These are phyloP conservation scores for Eleginops maclovinus DNA, from an alignment of 2,113 vertebrate genomes.

Conservation along the genomic window DNA sequence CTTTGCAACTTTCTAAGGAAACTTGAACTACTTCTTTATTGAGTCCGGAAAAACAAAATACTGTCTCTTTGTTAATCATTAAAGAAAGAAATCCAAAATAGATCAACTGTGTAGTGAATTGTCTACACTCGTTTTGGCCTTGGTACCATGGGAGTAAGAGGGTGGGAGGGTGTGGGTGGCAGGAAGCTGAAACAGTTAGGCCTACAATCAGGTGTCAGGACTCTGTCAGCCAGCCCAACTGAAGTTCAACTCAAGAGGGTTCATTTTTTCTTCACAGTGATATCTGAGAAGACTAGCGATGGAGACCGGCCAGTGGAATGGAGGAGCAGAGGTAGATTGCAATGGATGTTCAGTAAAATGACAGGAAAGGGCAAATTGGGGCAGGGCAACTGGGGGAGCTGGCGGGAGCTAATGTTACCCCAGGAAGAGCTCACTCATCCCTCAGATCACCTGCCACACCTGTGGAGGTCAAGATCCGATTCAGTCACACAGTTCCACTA, in stretches of 20 bases:
- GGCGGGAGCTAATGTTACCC: constrained; percentile 55
- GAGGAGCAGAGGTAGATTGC: constrained; percentile 63
- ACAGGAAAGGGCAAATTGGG: constrained; percentile 67
- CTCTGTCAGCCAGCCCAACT: constrained; percentile 65
- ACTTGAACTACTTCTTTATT: constrained; percentile 21
- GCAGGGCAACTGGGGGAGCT: constrained; percentile 31
- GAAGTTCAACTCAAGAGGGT: constrained; percentile 57
- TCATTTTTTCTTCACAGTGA: constrained; percentile 64
- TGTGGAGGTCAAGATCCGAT: constrained; percentile 45
- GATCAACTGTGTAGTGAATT: constrained; percentile 5
- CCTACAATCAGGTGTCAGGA: constrained; percentile 56
- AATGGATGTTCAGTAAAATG: constrained; percentile 70
- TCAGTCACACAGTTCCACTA: constrained; percentile 24
- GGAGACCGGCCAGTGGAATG: constrained; percentile 37
- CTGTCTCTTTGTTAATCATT: constrained; percentile 3
- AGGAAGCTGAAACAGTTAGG: constrained; percentile 53
- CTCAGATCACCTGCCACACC: constrained; percentile 73
- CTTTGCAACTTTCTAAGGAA: constrained; percentile 36
- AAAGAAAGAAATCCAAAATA: constrained; percentile 9
- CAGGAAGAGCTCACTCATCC: constrained; percentile 80
- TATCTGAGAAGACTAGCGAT: constrained; percentile 65
- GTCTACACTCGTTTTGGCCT: constrained; percentile 36
- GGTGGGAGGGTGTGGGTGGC: constrained; percentile 59
- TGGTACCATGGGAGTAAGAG: constrained; percentile 46
- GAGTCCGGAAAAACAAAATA: constrained; percentile 32